Evolutionary conservation across 2,113 vertebrate species (phyloP).

Genomic region (Daboia siamensis): DNA sequence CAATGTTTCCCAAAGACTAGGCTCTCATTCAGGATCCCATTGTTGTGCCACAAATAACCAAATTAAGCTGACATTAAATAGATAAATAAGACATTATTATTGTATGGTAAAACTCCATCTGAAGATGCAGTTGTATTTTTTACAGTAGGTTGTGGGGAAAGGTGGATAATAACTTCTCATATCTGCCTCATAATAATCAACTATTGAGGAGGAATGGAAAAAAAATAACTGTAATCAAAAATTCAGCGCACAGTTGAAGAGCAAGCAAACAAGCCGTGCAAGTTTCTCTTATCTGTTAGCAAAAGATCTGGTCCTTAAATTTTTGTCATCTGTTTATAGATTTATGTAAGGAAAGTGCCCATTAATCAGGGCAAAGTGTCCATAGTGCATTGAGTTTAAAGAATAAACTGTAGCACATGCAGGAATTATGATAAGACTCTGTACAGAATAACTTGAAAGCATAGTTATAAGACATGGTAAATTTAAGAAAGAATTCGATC

Average conservation of each 20-base stretch:
- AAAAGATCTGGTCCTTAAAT: neutral
- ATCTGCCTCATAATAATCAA: neutral
- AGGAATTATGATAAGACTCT: neutral
- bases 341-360: neutral
- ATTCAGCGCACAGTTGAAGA: neutral
- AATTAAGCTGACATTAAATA: neutral
- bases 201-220: neutral
- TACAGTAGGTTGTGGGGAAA: neutral
- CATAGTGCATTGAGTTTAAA: no score
- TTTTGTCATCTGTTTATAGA: neutral
- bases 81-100: neutral
- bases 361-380: neutral
- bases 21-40: neutral
- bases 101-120: neutral
- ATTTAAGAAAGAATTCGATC: neutral
- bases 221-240: neutral
- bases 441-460: neutral
- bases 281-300: neutral
- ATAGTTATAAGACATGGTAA: neutral
- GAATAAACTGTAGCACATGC: neutral
- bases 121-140: neutral
- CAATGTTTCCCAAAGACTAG: neutral
- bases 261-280: neutral
- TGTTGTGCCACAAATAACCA: neutral
- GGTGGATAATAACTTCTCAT: neutral